Percentiles rank a stretch among this genome's conserved stretches.
phyloP scores from a whole-genome alignment of 1,140 invertebrate genomes.

The Panulirus ornatus region DNA sequence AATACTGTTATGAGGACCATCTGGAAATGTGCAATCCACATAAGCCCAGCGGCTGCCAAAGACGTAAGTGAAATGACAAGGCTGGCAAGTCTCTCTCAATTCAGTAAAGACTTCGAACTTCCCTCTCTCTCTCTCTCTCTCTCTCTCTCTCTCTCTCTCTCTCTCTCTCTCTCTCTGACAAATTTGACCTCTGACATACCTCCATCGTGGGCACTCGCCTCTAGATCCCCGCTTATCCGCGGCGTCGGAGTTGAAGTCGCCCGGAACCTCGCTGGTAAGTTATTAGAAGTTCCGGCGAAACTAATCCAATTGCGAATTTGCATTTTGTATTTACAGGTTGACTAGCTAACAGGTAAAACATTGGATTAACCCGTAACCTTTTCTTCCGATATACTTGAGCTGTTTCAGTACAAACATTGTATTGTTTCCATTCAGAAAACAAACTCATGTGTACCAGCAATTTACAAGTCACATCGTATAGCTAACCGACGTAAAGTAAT shows the following conservation, averaged over 20 bases:
- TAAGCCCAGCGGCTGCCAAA: no score
- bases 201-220: background rate
- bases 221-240: background rate
- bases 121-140: background rate
- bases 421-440: conserved; percentile 20
- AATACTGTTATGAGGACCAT: no score
- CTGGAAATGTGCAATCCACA: no score
- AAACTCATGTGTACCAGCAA: conserved; percentile 14
- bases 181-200: background rate
- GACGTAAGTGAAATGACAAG: no score
- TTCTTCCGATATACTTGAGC: background rate
- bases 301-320: conserved; percentile 71
- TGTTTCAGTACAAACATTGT: background rate
- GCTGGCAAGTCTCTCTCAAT: background rate
- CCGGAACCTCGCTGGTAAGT: conserved; percentile 43
- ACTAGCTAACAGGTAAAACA: background rate
- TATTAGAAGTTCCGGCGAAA: conserved; percentile 57
- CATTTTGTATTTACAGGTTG: conserved; percentile 43
- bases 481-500: background rate
- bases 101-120: background rate
- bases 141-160: background rate
- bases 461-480: conserved; percentile 9
- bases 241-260: conserved; percentile 35
- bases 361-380: background rate
- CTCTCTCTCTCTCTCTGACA: background rate